Conservation (phyloP, 2,888 invertebrate genomes). For the Andrena dorsata region DNA sequence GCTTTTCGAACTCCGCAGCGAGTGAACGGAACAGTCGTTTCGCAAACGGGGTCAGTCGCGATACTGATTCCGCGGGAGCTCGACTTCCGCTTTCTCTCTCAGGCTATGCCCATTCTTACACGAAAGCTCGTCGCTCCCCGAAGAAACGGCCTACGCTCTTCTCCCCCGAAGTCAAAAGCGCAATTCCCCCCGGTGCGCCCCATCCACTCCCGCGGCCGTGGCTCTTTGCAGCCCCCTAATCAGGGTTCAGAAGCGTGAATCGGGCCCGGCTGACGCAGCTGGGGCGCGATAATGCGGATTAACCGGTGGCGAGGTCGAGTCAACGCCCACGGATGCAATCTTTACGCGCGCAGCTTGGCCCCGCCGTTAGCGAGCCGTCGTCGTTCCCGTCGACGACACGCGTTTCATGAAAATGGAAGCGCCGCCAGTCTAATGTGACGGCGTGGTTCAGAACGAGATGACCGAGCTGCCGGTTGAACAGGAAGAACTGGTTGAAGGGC, state of each 20-base stretch:
- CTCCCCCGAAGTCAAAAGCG: too few relatives aligned
- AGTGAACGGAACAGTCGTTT: constrained; percentile 13
- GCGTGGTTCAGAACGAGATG: constrained; percentile 31
- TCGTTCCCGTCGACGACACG: constrained; percentile 45
- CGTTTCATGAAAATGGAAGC: constrained; percentile 71
- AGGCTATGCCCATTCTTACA: too few relatives aligned
- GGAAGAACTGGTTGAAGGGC: constrained; percentile 1
- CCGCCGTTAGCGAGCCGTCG: constrained; percentile 47
- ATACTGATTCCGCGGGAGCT: neutral
- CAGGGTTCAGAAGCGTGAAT: neutral
- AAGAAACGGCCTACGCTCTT: too few relatives aligned
- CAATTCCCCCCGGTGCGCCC: too few relatives aligned
- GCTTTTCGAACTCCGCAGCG: constrained; percentile 11
- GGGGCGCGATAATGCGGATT: constrained; percentile 62
- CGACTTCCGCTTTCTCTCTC: too few relatives aligned
- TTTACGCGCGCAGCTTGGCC: constrained; percentile 42
- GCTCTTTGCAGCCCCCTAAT: neutral
- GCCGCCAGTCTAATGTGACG: constrained; percentile 72
- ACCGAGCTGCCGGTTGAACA: constrained; percentile 9
- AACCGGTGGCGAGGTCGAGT: constrained; percentile 44
- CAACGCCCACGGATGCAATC: constrained; percentile 42
- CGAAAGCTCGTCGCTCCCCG: too few relatives aligned
- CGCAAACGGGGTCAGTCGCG: neutral
- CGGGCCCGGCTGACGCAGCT: neutral
- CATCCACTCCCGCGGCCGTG: neutral